These are phyloP conservation scores for Phallusia fumigata DNA, from an alignment of 23 tunicate species.

Conservation along the genomic window DNA sequence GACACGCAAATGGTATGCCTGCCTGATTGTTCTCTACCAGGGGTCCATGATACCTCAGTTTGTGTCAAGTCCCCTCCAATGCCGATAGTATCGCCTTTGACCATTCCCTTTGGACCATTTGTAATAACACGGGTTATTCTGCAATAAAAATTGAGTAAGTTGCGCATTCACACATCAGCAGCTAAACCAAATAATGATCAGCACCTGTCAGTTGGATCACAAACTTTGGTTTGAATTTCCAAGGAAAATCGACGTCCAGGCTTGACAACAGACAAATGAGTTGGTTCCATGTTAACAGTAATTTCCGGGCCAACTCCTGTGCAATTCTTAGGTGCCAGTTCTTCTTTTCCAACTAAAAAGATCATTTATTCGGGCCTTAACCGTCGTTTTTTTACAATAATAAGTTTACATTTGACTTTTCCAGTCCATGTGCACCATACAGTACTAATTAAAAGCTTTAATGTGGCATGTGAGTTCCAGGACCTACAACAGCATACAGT, in stretches of 20 bases:
- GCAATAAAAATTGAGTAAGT: not conserved
- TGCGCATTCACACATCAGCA: not conserved
- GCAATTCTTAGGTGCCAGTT: slow-evolving; percentile 1
- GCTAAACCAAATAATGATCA: not conserved
- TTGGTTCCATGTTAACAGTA: not conserved
- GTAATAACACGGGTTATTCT: slow-evolving; percentile 24
- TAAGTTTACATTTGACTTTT: not conserved
- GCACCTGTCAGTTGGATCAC: not conserved
- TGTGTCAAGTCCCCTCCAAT: not conserved
- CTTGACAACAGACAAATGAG: not conserved
- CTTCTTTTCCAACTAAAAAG: not conserved
- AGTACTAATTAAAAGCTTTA: too few species aligned
- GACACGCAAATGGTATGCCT: slow-evolving; percentile 36
- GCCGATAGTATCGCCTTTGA: slow-evolving; percentile 19
- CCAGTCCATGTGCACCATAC: not conserved
- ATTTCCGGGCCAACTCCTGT: not conserved
- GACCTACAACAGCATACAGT: too few species aligned
- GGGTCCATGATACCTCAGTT: slow-evolving; percentile 52
- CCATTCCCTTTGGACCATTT: slow-evolving; percentile 39
- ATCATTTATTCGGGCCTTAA: too few species aligned
- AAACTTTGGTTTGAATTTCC: too few species aligned
- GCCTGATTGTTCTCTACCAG: slow-evolving; percentile 30
- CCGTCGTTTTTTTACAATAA: too few species aligned
- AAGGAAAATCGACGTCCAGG: not conserved
- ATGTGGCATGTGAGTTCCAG: too few species aligned